These are phyloP conservation scores for Phrynocephalus forsythii DNA, from an alignment of 2,797 vertebrate genomes.

Conservation along the genomic window DNA sequence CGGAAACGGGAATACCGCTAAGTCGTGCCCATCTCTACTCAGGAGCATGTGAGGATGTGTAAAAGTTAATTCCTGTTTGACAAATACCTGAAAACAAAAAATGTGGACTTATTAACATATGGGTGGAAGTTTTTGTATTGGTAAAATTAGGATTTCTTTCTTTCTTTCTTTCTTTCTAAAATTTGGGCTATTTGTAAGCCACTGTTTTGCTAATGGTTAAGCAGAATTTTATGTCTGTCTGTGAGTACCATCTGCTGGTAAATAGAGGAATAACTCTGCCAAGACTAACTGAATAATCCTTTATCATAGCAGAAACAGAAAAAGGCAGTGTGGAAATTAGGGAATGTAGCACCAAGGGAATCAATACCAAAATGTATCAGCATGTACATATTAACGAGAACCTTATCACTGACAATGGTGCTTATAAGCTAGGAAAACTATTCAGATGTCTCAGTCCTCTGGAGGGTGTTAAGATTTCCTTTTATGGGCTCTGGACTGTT, in stretches of 20 bases:
- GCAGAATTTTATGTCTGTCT: neutral
- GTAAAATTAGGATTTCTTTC: slow-evolving; percentile 52
- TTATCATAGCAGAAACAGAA: neutral
- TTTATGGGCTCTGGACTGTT: slow-evolving; percentile 21
- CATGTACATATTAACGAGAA: neutral
- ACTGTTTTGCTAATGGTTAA: slow-evolving; percentile 13
- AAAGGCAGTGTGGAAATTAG: too few species aligned
- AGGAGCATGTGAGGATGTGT: too few species aligned
- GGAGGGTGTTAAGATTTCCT: neutral
- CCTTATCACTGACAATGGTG: neutral
- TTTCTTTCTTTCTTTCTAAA: slow-evolving; percentile 4
- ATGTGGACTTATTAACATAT: slow-evolving; percentile 12
- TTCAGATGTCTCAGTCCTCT: neutral
- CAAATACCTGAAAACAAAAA: slow-evolving; percentile 28
- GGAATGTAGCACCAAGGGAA: neutral
- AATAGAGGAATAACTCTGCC: neutral
- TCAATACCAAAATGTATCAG: neutral
- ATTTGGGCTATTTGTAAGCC: slow-evolving; percentile 38
- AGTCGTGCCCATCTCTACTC: too few species aligned
- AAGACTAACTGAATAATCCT: slow-evolving; percentile 5
- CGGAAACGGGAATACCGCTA: too few species aligned
- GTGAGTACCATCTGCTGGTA: slow-evolving; percentile 24
- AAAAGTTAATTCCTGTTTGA: slow-evolving; percentile 33
- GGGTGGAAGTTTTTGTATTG: neutral
- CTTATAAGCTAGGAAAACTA: slow-evolving; percentile 20